Conservation (phyloP, 2,113 vertebrate genomes). For the Gavialis gangeticus region DNA sequence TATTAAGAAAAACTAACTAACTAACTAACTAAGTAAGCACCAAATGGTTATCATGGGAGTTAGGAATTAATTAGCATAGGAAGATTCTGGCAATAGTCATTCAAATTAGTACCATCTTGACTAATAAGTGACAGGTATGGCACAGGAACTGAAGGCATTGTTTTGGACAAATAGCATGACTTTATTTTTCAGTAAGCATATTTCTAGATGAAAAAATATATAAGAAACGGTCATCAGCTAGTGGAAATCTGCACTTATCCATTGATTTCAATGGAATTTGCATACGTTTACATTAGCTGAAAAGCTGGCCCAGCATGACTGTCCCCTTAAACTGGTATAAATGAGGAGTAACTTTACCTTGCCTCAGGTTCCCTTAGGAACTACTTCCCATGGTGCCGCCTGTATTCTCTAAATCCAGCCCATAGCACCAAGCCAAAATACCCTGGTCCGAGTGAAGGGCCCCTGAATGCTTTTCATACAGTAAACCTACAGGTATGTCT, state of each 20-base stretch:
- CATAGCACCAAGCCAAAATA: background rate
- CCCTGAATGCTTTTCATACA: background rate
- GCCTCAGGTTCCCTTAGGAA: background rate
- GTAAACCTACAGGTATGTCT: background rate
- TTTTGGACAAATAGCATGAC: slow-evolving; percentile 1
- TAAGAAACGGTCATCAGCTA: background rate
- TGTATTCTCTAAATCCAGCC: background rate
- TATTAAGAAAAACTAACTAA: slow-evolving; percentile 77
- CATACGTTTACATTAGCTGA: background rate
- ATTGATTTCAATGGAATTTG: background rate
- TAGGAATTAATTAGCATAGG: slow-evolving; percentile 81
- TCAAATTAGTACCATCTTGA: slow-evolving; percentile 81
- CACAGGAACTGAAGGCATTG: slow-evolving; percentile 22
- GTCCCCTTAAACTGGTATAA: background rate
- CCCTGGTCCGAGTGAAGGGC: background rate
- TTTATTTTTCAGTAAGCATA: background rate
- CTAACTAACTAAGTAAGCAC: slow-evolving; percentile 87
- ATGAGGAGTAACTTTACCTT: background rate
- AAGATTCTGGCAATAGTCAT: slow-evolving; percentile 82
- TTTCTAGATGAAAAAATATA: background rate
- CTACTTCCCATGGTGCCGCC: background rate
- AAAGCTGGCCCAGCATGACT: background rate
- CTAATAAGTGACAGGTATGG: slow-evolving; percentile 87
- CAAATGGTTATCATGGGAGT: slow-evolving; percentile 69
- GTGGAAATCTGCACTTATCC: background rate